Evolutionary conservation across 2,888 invertebrate species (phyloP), one percentile per base, ranked within the genome.

Genomic region (Microdon myrmicae): DNA sequence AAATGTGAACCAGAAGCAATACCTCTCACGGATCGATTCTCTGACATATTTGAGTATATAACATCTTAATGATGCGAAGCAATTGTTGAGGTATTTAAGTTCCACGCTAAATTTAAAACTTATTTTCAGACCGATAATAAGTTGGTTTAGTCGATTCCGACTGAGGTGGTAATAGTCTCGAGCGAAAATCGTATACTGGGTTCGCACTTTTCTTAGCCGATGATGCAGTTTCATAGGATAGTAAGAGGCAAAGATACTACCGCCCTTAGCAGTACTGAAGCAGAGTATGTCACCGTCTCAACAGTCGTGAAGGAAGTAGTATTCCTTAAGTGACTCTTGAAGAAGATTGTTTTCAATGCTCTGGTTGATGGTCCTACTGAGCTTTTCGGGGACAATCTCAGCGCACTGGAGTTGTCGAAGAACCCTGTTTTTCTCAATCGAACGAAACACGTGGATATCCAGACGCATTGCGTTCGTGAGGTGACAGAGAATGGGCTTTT

Each of bases 401-500:
- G 51, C 14, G 39, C 58, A 1, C 49, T 44, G 20, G 35, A 43
- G 5, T 13, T 58, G 9, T 38, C 31, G 4, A 43, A n/a, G 10
- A 45, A 51, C 26, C 51, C 48, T n/a, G 14, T 51, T 6, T 39
- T 22, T 12, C 56, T 53, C 14, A 10, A 32, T 8, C 32, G 64
- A 9, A 53, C 41, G 1, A 56, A 64, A 34, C 48, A 48, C 10
- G 39, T 49, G 10, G 49, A 32, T 9, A 53, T 51, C 16, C 13
- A 31, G 20, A 6, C 19, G 7, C 55, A 55, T 13, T 44, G 37
- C 8, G 34, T 61, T 8, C 48, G 61, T n/a, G 60, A 60, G 16
- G 25, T 47, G 7, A 17, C 9, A 16, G 34, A 58, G 9, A 38
- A 64, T 14, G 14, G 22, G n/a, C 20, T 32, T 7, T 14, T 53